Evolutionary conservation across 2,113 vertebrate genomes (phyloP).

Genomic region (Eidolon helvum): DNA sequence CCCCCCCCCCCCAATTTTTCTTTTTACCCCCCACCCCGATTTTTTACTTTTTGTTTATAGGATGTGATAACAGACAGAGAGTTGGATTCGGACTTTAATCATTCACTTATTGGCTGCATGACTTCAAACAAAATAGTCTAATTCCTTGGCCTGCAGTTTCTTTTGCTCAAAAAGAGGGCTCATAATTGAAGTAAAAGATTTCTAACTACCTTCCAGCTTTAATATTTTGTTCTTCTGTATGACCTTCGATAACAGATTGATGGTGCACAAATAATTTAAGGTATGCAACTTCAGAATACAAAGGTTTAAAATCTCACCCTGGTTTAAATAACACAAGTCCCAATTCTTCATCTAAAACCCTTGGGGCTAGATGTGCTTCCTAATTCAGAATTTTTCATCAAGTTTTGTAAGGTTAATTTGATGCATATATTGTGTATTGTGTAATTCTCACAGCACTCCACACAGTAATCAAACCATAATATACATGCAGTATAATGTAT

Average conservation of each 20-base stretch:
- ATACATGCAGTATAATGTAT: neutral
- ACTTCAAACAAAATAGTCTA: neutral
- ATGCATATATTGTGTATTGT: neutral
- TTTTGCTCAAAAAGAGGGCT: neutral
- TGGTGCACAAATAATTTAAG: constrained; percentile 7
- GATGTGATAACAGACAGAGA: neutral
- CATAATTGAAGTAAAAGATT: neutral
- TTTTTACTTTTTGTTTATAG: neutral
- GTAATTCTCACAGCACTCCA: neutral
- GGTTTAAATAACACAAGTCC: neutral
- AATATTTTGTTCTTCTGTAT: neutral
- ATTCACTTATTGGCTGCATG: neutral
- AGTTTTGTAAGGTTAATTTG: constrained; percentile 23
- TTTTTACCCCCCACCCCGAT: no score
- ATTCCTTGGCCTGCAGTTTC: neutral
- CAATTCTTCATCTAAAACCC: constrained; percentile 10
- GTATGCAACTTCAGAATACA: neutral
- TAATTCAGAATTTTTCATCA: constrained; percentile 21
- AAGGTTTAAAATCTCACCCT: constrained; percentile 5
- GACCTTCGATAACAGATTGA: constrained; percentile 14
- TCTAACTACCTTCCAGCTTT: neutral
- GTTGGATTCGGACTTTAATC: neutral
- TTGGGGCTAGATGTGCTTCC: neutral
- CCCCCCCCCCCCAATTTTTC: no score
- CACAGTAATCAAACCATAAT: constrained; percentile 25